phyloP scores from a whole-genome alignment of 2,888 invertebrate genomes.

The Sabatieria punctata region DNA sequence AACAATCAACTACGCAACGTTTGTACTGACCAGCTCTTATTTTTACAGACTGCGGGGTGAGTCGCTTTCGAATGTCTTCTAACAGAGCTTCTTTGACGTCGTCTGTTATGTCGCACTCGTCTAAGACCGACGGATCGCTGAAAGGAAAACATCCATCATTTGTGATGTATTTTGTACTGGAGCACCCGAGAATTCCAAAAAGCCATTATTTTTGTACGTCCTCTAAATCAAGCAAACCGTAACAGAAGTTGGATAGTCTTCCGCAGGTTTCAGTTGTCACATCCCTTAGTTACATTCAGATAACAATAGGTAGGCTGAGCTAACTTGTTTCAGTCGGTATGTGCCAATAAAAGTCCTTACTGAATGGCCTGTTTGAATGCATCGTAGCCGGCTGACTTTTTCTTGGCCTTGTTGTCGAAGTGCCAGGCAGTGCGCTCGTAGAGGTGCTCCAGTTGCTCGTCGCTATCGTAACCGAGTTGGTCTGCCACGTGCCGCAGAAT shows the following conservation, averaged over 20 bases:
- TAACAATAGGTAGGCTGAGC: no score
- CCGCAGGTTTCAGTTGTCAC: no score
- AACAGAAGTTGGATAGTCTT: no score
- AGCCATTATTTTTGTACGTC: no score
- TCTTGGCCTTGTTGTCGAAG: constrained; percentile 90
- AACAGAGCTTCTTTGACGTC: constrained; percentile 75
- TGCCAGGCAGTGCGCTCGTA: constrained; percentile 94
- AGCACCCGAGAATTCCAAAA: no score
- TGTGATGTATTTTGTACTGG: no score
- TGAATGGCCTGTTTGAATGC: constrained; percentile 93
- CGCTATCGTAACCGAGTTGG: constrained; percentile 65
- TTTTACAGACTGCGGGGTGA: constrained; percentile 92
- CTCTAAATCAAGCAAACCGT: no score
- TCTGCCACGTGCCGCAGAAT: constrained; percentile 93
- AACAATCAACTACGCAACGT: constrained; percentile 3
- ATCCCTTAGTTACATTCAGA: no score
- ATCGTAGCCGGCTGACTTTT: constrained; percentile 87
- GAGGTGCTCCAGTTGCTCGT: constrained; percentile 79
- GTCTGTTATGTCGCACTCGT: constrained; percentile 85
- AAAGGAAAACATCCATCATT: no score
- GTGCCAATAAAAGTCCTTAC: constrained; percentile 43
- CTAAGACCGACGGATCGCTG: constrained; percentile 81
- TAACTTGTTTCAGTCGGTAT: no score
- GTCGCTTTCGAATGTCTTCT: constrained; percentile 79
- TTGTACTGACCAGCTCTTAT: constrained; percentile 57